Evolutionary conservation across 2,797 vertebrate genomes (phyloP), one percentile per base, ranked within the genome.

Genomic region (Falco berigora): DNA sequence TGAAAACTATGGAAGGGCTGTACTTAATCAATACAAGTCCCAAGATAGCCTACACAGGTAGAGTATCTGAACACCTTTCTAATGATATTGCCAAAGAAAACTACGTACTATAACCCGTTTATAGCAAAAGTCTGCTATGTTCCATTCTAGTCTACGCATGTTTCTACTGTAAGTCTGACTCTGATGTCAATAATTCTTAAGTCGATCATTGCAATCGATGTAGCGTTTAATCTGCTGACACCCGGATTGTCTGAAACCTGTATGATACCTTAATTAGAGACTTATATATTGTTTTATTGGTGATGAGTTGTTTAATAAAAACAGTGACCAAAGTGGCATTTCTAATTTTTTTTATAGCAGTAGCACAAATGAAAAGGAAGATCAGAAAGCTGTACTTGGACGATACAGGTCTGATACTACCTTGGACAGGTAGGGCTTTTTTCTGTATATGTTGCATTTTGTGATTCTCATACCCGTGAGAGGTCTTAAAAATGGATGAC

Each of bases 1-100:
- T 91, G 98, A 98, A 95, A 99, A 99, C 98, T 99, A 98, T 24
- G 99, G 98, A 49, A 98, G 92, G 96, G 92, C 52, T 49, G 94
- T 99, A 68, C 97, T 99, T 50, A 97, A 88, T 79, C 98, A 97
- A 6, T 97, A 97, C 95, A 98, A 90, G 95, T 98, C 98, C 40
- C 98, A 96, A 61, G 99, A 99, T 5, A 97, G 95, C 53, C 91
- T 98, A 71, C 94, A 90, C 71, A 98, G 99, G 99, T 89, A 58
- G 17, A 84, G 27, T 69, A 53, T 86, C 52, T 86, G 28, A 84
- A 77, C 4, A 53, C 3, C 3, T 92, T 90, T 84, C 36, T 68
- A 42, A 92, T n/a, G 6, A 32, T 25, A 53, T 46, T 63, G 14
- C 12, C 9, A 28, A 67, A 86, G 16, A 62, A 83, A 80, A 38